phyloP scores from a whole-genome alignment of 2,888 invertebrate genomes.

The Lithodes maja region DNA sequence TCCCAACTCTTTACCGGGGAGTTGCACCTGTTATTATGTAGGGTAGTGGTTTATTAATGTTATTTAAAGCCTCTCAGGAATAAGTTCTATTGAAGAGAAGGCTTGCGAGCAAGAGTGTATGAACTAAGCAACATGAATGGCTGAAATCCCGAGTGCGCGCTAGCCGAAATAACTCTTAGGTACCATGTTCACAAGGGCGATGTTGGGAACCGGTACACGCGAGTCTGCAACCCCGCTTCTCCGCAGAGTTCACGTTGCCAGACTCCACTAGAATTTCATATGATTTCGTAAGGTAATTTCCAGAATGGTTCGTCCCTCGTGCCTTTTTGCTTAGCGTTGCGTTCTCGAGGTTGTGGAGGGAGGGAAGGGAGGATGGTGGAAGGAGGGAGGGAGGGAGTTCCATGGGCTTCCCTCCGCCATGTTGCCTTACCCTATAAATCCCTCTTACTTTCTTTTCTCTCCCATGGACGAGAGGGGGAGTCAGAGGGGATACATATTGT shows the following conservation, averaged over 20 bases:
- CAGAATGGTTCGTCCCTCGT: constrained; percentile 39
- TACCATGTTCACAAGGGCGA: constrained; percentile 10
- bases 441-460: not conserved
- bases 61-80: constrained; percentile 51
- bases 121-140: not conserved
- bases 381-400: not conserved
- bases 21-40: constrained; percentile 34
- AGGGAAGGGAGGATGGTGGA: not conserved
- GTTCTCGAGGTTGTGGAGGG: constrained; percentile 20
- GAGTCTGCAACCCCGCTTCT: constrained; percentile 6
- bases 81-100: constrained; percentile 57
- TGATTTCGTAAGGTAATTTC: constrained; percentile 52
- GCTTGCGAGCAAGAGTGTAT: not conserved
- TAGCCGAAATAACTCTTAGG: constrained; percentile 21
- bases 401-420: not conserved
- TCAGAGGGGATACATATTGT: not conserved
- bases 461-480: not conserved
- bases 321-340: constrained; percentile 39
- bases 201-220: not conserved
- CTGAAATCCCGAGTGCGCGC: constrained; percentile 6
- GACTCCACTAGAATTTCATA: constrained; percentile 47
- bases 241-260: constrained; percentile 33
- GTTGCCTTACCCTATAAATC: not conserved
- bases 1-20: not conserved
- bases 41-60: constrained; percentile 50